These are phyloP conservation scores for Baccha elongata DNA, from an alignment of 2,888 invertebrate genomes.

Conservation along the genomic window DNA sequence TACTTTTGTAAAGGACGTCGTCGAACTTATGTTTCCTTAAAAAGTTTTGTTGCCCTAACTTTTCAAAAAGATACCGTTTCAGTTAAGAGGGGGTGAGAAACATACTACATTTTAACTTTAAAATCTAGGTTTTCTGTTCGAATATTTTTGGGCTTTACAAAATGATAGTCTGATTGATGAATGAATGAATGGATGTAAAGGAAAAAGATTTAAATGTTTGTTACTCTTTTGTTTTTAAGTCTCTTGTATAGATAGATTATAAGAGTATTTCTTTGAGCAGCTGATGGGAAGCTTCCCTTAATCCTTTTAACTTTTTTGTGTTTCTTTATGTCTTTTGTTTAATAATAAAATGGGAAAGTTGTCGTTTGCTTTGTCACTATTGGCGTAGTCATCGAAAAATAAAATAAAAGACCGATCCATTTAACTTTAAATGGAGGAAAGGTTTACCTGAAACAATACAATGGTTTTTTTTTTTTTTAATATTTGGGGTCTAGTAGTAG, in stretches of 20 bases:
- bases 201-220: conserved; percentile 47
- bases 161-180: conserved; percentile 62
- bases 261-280: conserved; percentile 23
- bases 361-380: neutral
- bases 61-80: conserved; percentile 19
- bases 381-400: neutral
- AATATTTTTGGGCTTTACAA: conserved; percentile 49
- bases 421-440: conserved; percentile 50
- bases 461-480: conserved; percentile 12
- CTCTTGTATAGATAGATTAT: conserved; percentile 53
- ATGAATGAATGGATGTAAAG: conserved; percentile 39
- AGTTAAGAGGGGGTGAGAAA: neutral
- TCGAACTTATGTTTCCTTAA: neutral
- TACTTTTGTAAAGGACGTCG: neutral
- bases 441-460: conserved; percentile 47
- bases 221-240: conserved; percentile 57
- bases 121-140: conserved; percentile 42
- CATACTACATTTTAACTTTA: conserved; percentile 1
- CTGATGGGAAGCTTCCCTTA: conserved; percentile 43
- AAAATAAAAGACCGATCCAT: conserved; percentile 34
- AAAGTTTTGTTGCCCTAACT: conserved; percentile 27
- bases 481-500: too few relatives aligned
- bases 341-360: neutral
- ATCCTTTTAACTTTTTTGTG: conserved; percentile 61
- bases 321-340: conserved; percentile 45